Evolutionary conservation across 1,140 invertebrate species (phyloP), one percentile per base, ranked within the genome.

Genomic region (Plutomurus gul): DNA sequence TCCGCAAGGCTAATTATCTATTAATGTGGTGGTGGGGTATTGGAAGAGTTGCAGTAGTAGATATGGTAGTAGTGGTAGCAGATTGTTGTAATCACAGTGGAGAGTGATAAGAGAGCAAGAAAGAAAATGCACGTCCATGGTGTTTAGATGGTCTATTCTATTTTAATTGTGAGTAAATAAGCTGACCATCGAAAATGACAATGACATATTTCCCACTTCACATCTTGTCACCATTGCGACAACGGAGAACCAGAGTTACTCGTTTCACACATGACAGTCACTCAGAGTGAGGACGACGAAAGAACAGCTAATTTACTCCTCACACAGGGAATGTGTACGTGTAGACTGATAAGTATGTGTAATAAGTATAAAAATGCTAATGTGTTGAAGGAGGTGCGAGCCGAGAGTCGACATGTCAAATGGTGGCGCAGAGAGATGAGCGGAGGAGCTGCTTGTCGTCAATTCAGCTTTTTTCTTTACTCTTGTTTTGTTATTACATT

Each of bases 131-230:
- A n/a, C n/a, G n/a, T n/a, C n/a, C n/a, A n/a, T n/a, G n/a, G n/a
- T n/a, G n/a, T n/a, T n/a, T n/a, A n/a, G n/a, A n/a, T n/a, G n/a
- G n/a, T n/a, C n/a, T n/a, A n/a, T n/a, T n/a, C n/a, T n/a, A n/a
- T n/a, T n/a, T n/a, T n/a, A n/a, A n/a, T n/a, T n/a, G n/a, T n/a
- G n/a, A n/a, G 47, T 51, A 51, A 51, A 51, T 51, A 51, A 25
- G 47, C 47, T 51, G 47, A 51, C 47, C 47, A 51, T 51, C 47
- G 47, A 22, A 51, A 51, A 51, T 51, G 47, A 51, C 47, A 51
- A n/a, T 51, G 47, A 51, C 47, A 22, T 51, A 51, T 51, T 51
- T 22, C 47, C 20, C 25, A 51, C 47, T 51, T 51, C 47, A 51
- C 8, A 22, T 51, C 47, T 51, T 51, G 47, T 51, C 47, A 51